Percentiles rank a stretch among this genome's conserved stretches.
These are phyloP conservation scores for Nemurella pictetii DNA, from an alignment of 2,888 invertebrate genomes.

Conservation along the genomic window DNA sequence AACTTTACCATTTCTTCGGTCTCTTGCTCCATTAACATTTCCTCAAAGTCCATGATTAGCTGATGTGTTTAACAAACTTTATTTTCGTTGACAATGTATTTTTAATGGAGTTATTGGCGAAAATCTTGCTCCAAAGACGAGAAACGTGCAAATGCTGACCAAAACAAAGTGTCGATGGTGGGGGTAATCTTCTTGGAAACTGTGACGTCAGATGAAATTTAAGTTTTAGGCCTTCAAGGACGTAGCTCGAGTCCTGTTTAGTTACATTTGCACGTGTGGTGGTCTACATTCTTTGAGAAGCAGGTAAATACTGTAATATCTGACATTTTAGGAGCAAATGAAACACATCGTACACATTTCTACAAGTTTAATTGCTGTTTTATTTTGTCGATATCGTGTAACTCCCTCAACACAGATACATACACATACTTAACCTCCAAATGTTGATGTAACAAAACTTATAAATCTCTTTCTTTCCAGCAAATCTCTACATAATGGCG, in stretches of 20 bases:
- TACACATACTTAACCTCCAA: not conserved
- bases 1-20: conserved; percentile 60
- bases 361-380: too few species aligned
- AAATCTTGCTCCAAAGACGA: not conserved
- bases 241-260: not conserved
- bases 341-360: too few species aligned
- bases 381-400: too few species aligned
- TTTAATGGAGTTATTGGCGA: not conserved
- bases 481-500: conserved; percentile 28
- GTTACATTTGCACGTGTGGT: not conserved
- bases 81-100: not conserved
- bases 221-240: not conserved
- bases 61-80: not conserved
- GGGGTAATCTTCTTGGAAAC: not conserved
- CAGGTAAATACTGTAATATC: not conserved
- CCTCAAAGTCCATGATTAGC: conserved; percentile 60
- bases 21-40: conserved; percentile 65
- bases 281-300: not conserved
- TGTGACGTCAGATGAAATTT: not conserved
- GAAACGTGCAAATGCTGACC: not conserved
- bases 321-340: too few species aligned
- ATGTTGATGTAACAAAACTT: not conserved
- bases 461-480: not conserved
- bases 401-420: too few species aligned
- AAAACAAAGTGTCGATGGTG: not conserved